phyloP scores from a whole-genome alignment of 2,113 vertebrate genomes.

The Poeciliopsis occidentalis region DNA sequence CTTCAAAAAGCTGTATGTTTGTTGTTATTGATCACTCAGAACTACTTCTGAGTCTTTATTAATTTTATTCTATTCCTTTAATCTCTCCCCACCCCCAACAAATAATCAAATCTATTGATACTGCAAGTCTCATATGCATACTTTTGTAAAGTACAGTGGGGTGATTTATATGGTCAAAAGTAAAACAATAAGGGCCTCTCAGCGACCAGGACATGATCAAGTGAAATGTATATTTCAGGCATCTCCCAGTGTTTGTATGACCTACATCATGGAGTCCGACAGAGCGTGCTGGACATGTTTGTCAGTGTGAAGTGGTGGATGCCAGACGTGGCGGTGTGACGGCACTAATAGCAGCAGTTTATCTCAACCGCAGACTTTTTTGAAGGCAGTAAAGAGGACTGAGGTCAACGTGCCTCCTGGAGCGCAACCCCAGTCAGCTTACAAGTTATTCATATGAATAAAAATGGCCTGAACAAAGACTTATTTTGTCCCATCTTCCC shows the following conservation, averaged over 20 bases:
- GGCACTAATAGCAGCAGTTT: conserved; percentile 28
- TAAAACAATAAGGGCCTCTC: background rate
- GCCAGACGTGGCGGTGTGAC: conserved; percentile 14
- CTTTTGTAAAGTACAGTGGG: background rate
- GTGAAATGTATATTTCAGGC: conserved; percentile 1
- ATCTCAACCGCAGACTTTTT: conserved; percentile 21
- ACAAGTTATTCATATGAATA: background rate
- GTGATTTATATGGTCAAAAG: background rate
- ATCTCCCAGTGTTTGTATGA: background rate
- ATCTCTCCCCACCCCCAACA: too few species aligned
- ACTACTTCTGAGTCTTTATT: too few species aligned
- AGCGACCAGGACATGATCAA: background rate
- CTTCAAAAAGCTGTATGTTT: too few species aligned
- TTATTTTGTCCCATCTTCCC: conserved; percentile 12
- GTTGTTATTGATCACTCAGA: too few species aligned
- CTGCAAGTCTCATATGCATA: background rate
- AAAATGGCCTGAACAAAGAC: conserved; percentile 7
- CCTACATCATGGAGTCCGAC: background rate
- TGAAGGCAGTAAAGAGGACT: background rate
- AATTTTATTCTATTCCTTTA: too few species aligned
- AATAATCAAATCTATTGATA: too few species aligned
- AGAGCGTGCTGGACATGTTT: conserved; percentile 5
- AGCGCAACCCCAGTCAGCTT: background rate
- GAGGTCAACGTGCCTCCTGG: background rate
- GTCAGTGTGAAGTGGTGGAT: conserved; percentile 27